Evolutionary conservation across 2,888 invertebrate species (phyloP).

Genomic region (Tipula vernalis): DNA sequence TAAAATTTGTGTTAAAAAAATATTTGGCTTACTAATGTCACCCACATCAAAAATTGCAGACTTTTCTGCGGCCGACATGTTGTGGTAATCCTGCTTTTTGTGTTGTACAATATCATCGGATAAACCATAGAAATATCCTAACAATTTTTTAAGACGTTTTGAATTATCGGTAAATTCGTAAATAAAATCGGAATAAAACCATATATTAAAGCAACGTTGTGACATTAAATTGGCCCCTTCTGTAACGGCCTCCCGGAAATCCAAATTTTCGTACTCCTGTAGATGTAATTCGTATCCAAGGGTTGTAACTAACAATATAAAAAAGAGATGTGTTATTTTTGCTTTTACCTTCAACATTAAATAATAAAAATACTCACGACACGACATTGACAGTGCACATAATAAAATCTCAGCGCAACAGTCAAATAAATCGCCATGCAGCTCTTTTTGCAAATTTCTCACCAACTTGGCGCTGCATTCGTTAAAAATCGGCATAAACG

Average conservation of each 20-base stretch:
- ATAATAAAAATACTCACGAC: background rate
- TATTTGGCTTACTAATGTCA: background rate
- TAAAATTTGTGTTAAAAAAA: background rate
- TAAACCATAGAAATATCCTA: background rate
- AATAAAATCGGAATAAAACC: background rate
- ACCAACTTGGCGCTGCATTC: background rate
- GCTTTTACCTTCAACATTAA: background rate
- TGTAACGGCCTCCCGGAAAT: background rate
- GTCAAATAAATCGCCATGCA: background rate
- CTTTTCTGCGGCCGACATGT: background rate
- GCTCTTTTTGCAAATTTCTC: background rate
- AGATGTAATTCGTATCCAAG: background rate
- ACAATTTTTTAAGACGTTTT: background rate
- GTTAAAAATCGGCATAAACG: background rate
- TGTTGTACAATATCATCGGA: background rate
- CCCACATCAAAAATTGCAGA: background rate
- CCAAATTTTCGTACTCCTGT: background rate
- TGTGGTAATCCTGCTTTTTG: background rate
- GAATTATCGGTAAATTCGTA: background rate
- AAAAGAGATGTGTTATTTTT: background rate
- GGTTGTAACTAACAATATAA: background rate
- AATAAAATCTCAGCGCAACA: background rate
- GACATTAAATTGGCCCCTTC: background rate
- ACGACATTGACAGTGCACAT: background rate
- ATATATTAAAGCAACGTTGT: background rate